Percentiles rank a stretch among this genome's conserved stretches.
These are phyloP conservation scores for Condylura cristata DNA, from an alignment of 2,113 vertebrate species.

Conservation along the genomic window DNA sequence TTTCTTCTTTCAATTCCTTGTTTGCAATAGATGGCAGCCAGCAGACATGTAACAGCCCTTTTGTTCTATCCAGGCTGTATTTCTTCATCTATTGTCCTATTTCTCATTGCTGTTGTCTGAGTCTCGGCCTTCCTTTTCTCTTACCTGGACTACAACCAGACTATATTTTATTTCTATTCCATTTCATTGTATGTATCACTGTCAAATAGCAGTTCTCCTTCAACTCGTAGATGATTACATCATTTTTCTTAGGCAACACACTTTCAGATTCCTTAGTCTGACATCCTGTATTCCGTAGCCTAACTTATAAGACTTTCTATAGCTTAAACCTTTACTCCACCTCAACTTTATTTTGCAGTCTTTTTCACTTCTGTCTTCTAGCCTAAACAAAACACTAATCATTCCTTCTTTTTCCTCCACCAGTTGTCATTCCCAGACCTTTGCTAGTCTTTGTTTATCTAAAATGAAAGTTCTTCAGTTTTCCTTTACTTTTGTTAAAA, in stretches of 20 bases:
- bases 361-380: neutral
- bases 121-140: neutral
- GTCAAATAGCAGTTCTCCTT: too few relatives aligned
- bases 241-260: neutral
- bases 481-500: neutral
- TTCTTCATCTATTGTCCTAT: neutral
- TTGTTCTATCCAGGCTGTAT: neutral
- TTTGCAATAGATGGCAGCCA: neutral
- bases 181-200: neutral
- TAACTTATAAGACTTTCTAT: neutral
- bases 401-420: neutral
- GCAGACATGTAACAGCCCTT: neutral
- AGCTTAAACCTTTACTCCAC: neutral
- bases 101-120: neutral
- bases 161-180: neutral
- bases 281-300: neutral
- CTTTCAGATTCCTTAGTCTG: neutral
- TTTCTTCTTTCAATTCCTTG: conserved; percentile 10
- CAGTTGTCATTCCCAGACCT: neutral
- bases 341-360: neutral
- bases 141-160: neutral
- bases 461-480: conserved; percentile 30
- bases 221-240: too few relatives aligned
- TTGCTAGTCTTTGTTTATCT: neutral
- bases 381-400: neutral